A percentile compares a stretch with the other conserved stretches of the same genome.
Evolutionary conservation across 2,888 invertebrate genomes (phyloP).

Genomic region (Hyposoter dolosus): DNA sequence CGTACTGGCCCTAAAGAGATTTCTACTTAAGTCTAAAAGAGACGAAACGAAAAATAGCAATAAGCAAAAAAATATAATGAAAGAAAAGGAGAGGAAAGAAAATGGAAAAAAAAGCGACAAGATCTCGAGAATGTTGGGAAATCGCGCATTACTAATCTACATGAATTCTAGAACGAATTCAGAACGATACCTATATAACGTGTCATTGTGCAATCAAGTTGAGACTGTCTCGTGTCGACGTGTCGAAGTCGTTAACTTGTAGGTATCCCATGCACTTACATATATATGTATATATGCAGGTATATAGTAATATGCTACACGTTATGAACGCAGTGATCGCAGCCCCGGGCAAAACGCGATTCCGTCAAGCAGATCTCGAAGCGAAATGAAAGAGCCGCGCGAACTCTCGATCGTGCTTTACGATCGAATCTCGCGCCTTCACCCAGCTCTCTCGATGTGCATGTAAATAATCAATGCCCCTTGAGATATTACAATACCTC

Average conservation of each 20-base stretch:
- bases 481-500: constrained; percentile 37
- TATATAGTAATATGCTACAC: constrained; percentile 37
- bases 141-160: constrained; percentile 61
- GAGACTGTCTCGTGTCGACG: constrained; percentile 67
- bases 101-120: constrained; percentile 43
- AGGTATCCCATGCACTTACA: constrained; percentile 33
- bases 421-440: constrained; percentile 59
- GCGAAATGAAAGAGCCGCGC: constrained; percentile 64
- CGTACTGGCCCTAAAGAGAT: constrained; percentile 69
- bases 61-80: background rate
- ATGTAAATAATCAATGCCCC: constrained; percentile 46
- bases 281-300: constrained; percentile 36
- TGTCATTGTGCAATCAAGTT: constrained; percentile 68
- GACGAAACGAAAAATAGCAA: constrained; percentile 11
- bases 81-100: background rate
- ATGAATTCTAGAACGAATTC: constrained; percentile 77
- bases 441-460: constrained; percentile 36
- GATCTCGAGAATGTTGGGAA: constrained; percentile 64
- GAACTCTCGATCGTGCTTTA: constrained; percentile 64
- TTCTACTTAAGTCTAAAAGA: constrained; percentile 50
- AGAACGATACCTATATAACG: constrained; percentile 64
- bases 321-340: constrained; percentile 47
- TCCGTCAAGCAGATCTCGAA: constrained; percentile 55
- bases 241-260: constrained; percentile 67
- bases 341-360: constrained; percentile 60